Evolutionary conservation across 2,888 invertebrate genomes (phyloP), one percentile per base, ranked within the genome.

Genomic region (Torymus aiolomorphi): DNA sequence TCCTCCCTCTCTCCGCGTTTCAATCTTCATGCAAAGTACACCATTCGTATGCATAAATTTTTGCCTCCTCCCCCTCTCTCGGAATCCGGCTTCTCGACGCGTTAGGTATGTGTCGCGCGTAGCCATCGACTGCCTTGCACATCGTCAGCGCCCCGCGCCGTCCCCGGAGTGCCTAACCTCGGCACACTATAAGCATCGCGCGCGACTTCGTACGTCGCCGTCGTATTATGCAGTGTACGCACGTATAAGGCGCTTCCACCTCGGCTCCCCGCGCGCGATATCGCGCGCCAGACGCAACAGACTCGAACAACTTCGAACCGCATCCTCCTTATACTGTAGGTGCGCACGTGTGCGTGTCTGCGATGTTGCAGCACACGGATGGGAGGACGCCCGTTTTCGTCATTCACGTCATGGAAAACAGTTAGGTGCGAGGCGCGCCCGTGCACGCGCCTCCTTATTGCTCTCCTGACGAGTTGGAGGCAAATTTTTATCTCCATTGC

Each of bases 11-110:
- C 20, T 8, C n/a, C n/a, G 16, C 24, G 63, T 79, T 80, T 80
- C 80, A 80, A 82, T 82, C 80, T 82, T 82, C 77, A 82, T 82
- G 82, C 80, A 82, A 82, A 82, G 75, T 75, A 56, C 72, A 57
- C 61, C 54, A 82, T 82, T 82, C 71, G 80, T 80, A 82, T 80
- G 82, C 82, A 82, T 82, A 82, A 79, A 82, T 82, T 82, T 80
- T 74, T 77, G 74, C 62, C 20, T 62, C n/a, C 14, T 14, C 57
- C 1, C 42, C 3, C 42, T 42, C 51, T 4, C 20, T 16, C 18
- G 66, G 18, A 52, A 59, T 59, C 63, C 11, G 20, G 57, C 57
- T 14, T 49, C 18, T 16, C 2, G 18, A 18, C 51, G 69, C 31
- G 49, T 72, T 76, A 49, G 70, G 65, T 73, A 81, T 79, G 79